Conservation (phyloP, 2,888 invertebrate genomes). For the Sialis lutaria region DNA sequence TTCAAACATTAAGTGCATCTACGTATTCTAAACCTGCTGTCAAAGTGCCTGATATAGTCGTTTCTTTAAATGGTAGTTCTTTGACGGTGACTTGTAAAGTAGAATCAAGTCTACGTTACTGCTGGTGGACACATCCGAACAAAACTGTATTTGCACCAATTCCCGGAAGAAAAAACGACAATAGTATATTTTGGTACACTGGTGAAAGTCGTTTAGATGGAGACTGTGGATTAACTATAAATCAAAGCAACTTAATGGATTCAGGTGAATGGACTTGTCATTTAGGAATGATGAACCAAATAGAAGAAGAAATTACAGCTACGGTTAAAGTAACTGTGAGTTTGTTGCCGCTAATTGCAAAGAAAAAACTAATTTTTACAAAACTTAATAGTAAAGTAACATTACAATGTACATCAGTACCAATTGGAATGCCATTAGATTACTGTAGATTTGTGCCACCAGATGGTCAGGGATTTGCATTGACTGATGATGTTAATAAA, state of each 20-base stretch:
- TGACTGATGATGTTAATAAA: conserved; percentile 24
- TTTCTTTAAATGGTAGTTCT: neutral
- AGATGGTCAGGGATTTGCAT: conserved; percentile 22
- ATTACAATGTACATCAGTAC: conserved; percentile 28
- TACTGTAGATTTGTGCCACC: conserved; percentile 33
- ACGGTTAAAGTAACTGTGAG: neutral
- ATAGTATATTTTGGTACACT: neutral
- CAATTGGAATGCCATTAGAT: conserved; percentile 24
- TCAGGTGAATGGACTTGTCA: neutral
- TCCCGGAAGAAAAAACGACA: neutral
- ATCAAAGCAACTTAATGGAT: neutral
- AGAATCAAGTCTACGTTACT: neutral
- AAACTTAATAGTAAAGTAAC: conserved; percentile 18
- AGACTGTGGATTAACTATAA: neutral
- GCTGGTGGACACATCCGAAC: neutral
- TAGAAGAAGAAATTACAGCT: neutral
- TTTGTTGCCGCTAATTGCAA: neutral
- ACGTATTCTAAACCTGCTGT: neutral
- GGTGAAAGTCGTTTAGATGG: neutral
- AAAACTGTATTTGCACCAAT: neutral
- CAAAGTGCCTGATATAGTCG: neutral
- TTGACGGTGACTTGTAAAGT: neutral
- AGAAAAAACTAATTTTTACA: conserved; percentile 5
- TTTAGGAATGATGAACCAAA: neutral
- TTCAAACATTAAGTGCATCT: neutral